A percentile compares a stretch with the other conserved stretches of the same genome.
These are phyloP conservation scores for Rhinopomastus cyanomelas DNA, from an alignment of 2,113 vertebrate species.

Conservation along the genomic window DNA sequence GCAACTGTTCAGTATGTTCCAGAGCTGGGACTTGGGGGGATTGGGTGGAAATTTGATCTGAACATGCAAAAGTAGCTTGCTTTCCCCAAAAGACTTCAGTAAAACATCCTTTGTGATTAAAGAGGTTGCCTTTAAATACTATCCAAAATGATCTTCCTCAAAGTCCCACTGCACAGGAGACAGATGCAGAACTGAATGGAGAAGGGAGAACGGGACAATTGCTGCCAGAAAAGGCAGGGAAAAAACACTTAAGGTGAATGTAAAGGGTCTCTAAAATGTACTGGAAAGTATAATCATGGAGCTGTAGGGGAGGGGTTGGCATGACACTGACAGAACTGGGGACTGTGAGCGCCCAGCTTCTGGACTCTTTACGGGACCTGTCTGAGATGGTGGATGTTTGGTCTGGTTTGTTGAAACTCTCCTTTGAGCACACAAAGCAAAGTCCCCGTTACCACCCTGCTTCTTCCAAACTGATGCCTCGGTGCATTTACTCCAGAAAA, in stretches of 20 bases:
- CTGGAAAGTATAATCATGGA: background rate
- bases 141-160: background rate
- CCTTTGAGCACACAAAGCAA: background rate
- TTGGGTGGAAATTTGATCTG: background rate
- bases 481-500: background rate
- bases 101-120: background rate
- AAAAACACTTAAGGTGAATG: background rate
- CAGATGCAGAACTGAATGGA: background rate
- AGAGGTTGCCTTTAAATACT: slow-evolving; percentile 24
- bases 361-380: background rate
- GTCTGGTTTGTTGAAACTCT: background rate
- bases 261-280: background rate
- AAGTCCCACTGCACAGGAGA: background rate
- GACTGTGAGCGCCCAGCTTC: background rate
- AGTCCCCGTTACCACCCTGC: background rate
- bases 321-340: background rate
- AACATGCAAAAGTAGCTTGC: slow-evolving; percentile 26
- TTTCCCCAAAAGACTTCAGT: slow-evolving; percentile 8
- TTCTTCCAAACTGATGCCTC: background rate
- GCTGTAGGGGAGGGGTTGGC: background rate
- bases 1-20: slow-evolving; percentile 53
- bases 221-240: background rate
- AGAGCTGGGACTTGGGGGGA: slow-evolving; percentile 72
- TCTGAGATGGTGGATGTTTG: background rate
- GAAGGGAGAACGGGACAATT: background rate